phyloP scores from a whole-genome alignment of 2,888 invertebrate genomes.

The Dyspetes luteomarginatus region DNA sequence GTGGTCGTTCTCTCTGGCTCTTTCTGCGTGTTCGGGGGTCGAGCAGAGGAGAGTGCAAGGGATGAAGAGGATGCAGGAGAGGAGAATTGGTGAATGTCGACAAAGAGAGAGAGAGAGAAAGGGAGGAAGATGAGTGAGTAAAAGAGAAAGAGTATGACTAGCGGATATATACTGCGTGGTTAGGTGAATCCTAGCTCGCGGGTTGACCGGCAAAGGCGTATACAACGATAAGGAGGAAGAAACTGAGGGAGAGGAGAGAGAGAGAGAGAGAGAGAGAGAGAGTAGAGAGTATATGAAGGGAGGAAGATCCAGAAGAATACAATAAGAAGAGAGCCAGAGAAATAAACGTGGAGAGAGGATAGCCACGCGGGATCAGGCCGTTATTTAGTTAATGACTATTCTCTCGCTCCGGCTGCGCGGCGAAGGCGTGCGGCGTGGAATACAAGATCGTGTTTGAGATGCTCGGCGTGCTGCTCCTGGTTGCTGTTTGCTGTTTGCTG shows the following conservation, averaged over 20 bases:
- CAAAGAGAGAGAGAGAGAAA: slow-evolving; percentile 31
- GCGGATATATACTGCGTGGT: not conserved
- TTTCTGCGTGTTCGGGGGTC: slow-evolving; percentile 23
- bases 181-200: not conserved
- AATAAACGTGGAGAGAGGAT: slow-evolving; percentile 60
- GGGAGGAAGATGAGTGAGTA: slow-evolving; percentile 1
- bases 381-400: slow-evolving; percentile 84
- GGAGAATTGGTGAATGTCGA: slow-evolving; percentile 23
- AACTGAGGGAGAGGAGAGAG: slow-evolving; percentile 2
- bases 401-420: slow-evolving; percentile 77
- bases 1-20: slow-evolving; percentile 48
- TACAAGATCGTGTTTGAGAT: slow-evolving; percentile 83
- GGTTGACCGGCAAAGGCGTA: slow-evolving; percentile 12
- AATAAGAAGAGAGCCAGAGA: slow-evolving; percentile 27
- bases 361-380: slow-evolving; percentile 76
- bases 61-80: not conserved
- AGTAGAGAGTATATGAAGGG: slow-evolving; percentile 42
- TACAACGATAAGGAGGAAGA: slow-evolving; percentile 33
- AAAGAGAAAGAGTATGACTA: slow-evolving; percentile 20
- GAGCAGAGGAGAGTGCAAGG: slow-evolving; percentile 4
- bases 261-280: slow-evolving; percentile 8
- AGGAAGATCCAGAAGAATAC: no score
- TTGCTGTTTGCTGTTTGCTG: slow-evolving; percentile 64
- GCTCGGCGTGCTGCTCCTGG: slow-evolving; percentile 76
- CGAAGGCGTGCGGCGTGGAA: slow-evolving; percentile 77